Percentiles rank a stretch among this genome's conserved stretches.
Evolutionary conservation across 1,140 invertebrate species (phyloP).

Genomic region (Drosophila pandora): DNA sequence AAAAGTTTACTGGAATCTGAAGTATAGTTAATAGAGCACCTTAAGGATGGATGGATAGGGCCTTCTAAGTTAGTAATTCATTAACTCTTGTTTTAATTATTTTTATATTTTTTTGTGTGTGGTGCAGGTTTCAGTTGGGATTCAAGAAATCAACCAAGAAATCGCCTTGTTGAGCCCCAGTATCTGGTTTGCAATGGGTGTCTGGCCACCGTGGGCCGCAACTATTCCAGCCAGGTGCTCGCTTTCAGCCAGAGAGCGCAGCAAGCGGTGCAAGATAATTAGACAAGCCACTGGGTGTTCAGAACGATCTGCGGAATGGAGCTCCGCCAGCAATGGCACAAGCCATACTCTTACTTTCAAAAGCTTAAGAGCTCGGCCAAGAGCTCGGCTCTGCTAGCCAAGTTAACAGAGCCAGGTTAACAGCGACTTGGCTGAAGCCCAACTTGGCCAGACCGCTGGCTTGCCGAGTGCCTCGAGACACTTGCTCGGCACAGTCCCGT

Average conservation of each 20-base stretch:
- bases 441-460: conserved; percentile 19
- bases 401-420: conserved; percentile 18
- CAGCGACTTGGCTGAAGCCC: conserved; percentile 20
- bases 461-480: conserved; percentile 48
- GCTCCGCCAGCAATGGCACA: conserved; percentile 19
- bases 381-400: background rate
- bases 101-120: background rate
- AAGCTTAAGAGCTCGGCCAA: conserved; percentile 61
- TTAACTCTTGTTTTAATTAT: too few relatives aligned
- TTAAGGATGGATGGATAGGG: too few relatives aligned
- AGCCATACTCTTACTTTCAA: conserved; percentile 76
- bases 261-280: conserved; percentile 13
- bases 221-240: conserved; percentile 6
- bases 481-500: conserved; percentile 66
- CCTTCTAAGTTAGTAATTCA: too few relatives aligned
- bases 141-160: conserved; percentile 28
- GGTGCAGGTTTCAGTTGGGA: conserved; percentile 15
- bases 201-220: conserved; percentile 1
- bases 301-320: conserved; percentile 7
- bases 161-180: conserved; percentile 15
- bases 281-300: background rate
- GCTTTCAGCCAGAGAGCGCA: background rate
- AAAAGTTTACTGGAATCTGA: too few relatives aligned
- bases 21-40: too few relatives aligned
- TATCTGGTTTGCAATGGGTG: background rate